Evolutionary conservation across 2,888 invertebrate species (phyloP).

Genomic region (Trichogramma dendrolimi): DNA sequence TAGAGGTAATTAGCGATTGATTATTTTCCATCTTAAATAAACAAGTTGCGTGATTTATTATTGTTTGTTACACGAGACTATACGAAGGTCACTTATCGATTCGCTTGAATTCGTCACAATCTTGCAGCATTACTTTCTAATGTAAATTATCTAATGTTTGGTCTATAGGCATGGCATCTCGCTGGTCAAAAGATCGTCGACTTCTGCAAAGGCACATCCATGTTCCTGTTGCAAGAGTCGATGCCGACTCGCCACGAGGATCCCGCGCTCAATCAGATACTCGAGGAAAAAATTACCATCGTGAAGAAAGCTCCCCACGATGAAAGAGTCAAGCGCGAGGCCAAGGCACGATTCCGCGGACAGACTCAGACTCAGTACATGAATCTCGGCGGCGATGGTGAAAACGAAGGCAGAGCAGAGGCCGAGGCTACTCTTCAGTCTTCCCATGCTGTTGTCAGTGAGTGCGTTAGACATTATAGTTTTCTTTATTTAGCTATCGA

Average conservation of each 20-base stretch:
- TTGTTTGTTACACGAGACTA: not conserved
- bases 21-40: not conserved
- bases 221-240: conserved; percentile 47
- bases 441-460: conserved; percentile 69
- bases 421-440: conserved; percentile 72
- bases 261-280: conserved; percentile 43
- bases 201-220: conserved; percentile 53
- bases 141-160: not conserved
- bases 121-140: not conserved
- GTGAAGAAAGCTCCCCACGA: conserved; percentile 11
- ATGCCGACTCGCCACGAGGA: conserved; percentile 27
- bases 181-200: conserved; percentile 53
- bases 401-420: conserved; percentile 70
- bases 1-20: conserved; percentile 46
- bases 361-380: conserved; percentile 84
- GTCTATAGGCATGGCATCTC: conserved; percentile 49
- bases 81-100: not conserved
- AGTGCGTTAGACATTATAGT: conserved; percentile 48
- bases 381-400: conserved; percentile 62
- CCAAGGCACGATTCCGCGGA: conserved; percentile 60
- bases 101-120: not conserved
- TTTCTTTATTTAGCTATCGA: not conserved
- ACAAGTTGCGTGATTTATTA: not conserved
- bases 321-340: conserved; percentile 37
- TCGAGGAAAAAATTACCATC: conserved; percentile 41